phyloP scores from a whole-genome alignment of 2,113 vertebrate species.

The Pseudorhombus dupliciocellatus region DNA sequence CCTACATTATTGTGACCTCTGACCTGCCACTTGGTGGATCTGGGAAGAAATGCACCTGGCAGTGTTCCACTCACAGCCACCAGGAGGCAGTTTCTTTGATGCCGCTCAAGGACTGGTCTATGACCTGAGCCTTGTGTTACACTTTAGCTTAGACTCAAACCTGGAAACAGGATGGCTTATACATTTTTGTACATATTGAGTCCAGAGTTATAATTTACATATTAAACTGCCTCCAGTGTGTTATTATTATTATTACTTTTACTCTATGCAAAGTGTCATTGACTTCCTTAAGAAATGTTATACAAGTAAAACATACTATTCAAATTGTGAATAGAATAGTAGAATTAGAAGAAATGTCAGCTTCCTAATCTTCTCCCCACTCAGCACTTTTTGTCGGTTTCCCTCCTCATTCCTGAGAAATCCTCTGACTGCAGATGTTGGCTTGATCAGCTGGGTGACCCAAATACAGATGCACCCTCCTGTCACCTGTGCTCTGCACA shows the following conservation, averaged over 20 bases:
- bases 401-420: no score
- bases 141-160: no score
- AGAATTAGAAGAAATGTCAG: no score
- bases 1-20: neutral
- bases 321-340: neutral
- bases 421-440: no score
- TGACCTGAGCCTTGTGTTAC: neutral
- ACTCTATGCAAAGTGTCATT: no score
- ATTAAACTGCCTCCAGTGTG: no score
- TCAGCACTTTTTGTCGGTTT: no score
- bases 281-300: neutral
- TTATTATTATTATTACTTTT: no score
- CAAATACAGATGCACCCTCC: slow-evolving; percentile 11
- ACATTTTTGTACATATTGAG: no score
- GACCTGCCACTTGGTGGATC: neutral
- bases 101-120: fast-evolving
- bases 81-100: slow-evolving; percentile 33
- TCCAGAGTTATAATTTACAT: no score
- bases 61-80: slow-evolving; percentile 11
- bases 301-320: neutral
- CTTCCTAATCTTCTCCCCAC: no score
- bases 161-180: no score
- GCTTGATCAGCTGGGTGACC: neutral
- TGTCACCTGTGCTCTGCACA: slow-evolving; percentile 9
- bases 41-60: neutral